Conservation (phyloP, 2,888 invertebrate species). For the Rambutsinella grinnellia region DNA sequence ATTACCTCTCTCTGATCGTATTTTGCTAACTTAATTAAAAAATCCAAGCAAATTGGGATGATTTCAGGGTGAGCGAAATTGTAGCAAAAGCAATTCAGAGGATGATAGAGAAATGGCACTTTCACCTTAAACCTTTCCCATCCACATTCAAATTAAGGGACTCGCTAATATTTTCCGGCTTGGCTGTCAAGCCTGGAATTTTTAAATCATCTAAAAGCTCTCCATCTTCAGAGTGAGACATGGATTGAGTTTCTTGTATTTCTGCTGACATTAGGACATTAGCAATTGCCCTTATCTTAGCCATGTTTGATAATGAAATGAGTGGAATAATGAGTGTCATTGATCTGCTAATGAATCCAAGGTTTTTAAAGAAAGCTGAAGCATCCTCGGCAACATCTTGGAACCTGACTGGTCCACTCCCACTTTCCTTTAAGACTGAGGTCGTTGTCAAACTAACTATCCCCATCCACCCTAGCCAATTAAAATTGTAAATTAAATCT, state of each 20-base stretch:
- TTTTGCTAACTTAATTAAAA: constrained; percentile 17
- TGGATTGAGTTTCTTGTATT: too few relatives aligned
- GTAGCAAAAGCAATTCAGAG: constrained; percentile 46
- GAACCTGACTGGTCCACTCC: too few relatives aligned
- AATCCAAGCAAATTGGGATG: constrained; percentile 36
- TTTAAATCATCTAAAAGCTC: too few relatives aligned
- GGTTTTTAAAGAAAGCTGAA: constrained; percentile 40
- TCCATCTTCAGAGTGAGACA: too few relatives aligned
- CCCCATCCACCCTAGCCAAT: constrained; percentile 33
- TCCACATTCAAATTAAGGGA: too few relatives aligned
- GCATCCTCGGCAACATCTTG: constrained; percentile 40
- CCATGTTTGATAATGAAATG: too few relatives aligned
- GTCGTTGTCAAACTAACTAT: constrained; percentile 33
- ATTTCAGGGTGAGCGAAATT: constrained; percentile 40
- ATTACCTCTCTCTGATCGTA: too few relatives aligned
- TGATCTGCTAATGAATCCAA: constrained; percentile 47
- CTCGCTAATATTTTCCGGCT: too few relatives aligned
- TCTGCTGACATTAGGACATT: too few relatives aligned
- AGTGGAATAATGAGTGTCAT: neutral
- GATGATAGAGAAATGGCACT: constrained; percentile 46
- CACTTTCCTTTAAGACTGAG: constrained; percentile 43
- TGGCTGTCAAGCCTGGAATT: too few relatives aligned
- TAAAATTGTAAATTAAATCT: constrained; percentile 46
- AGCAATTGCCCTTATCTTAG: neutral
- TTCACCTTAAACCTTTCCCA: constrained; percentile 30